These are phyloP conservation scores for Oceanodroma tethys DNA, from an alignment of 2,113 vertebrate genomes.

Conservation along the genomic window DNA sequence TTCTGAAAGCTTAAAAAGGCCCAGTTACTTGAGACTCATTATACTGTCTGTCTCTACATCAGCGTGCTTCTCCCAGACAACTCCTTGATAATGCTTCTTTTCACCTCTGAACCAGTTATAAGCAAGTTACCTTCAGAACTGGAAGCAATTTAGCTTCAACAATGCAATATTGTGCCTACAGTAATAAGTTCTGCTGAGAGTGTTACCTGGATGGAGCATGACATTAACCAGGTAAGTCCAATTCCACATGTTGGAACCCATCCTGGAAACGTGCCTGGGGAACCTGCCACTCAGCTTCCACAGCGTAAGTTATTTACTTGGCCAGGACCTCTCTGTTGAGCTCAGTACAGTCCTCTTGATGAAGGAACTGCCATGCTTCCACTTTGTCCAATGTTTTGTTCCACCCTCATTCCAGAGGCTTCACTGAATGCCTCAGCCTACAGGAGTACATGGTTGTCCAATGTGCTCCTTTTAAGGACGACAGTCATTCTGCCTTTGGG, in stretches of 20 bases:
- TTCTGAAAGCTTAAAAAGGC: not conserved
- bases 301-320: not conserved
- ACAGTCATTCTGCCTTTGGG: not conserved
- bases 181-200: not conserved
- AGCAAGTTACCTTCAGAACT: not conserved
- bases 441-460: not conserved
- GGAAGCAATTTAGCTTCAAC: not conserved
- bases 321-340: not conserved
- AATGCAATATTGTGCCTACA: not conserved
- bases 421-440: not conserved
- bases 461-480: not conserved
- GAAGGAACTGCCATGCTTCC: not conserved
- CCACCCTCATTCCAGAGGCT: not conserved
- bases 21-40: not conserved
- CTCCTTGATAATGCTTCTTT: not conserved
- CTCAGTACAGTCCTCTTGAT: not conserved
- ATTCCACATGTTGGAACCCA: not conserved
- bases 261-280: not conserved
- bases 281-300: not conserved
- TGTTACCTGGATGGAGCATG: not conserved
- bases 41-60: not conserved
- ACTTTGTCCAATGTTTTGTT: not conserved
- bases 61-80: not conserved
- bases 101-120: not conserved
- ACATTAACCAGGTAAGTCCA: not conserved